These are phyloP conservation scores for Protomyctophum bolini DNA, from an alignment of 2,113 vertebrate genomes.

Conservation along the genomic window DNA sequence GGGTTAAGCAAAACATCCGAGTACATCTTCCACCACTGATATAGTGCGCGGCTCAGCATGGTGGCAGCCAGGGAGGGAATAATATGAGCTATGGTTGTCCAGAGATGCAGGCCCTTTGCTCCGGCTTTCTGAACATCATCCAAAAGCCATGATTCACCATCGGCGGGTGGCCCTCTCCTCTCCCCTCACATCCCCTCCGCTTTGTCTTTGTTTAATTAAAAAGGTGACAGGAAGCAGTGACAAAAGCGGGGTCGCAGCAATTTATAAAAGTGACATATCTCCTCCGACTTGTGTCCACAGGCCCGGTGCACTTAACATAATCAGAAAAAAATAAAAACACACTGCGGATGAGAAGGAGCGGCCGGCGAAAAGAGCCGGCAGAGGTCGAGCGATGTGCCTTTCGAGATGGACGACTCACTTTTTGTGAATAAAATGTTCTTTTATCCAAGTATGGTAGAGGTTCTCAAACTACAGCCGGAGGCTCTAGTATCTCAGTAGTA, in stretches of 20 bases:
- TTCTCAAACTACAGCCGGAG: no score
- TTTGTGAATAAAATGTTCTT: no score
- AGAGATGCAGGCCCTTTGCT: no score
- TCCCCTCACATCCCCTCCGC: conserved; percentile 29
- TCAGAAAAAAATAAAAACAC: conserved; percentile 28
- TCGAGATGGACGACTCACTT: conserved; percentile 39
- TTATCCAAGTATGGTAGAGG: no score
- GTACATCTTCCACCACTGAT: no score
- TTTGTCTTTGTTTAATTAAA: conserved; percentile 62
- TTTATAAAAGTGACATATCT: conserved; percentile 57
- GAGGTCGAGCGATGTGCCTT: conserved; percentile 1
- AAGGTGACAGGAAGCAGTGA: conserved; percentile 45
- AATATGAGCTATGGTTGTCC: no score
- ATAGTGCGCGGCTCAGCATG: no score
- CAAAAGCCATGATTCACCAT: no score
- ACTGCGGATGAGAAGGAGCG: conserved; percentile 24
- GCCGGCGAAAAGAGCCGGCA: background rate
- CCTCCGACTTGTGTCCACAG: conserved; percentile 42
- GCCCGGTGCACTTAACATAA: conserved; percentile 48
- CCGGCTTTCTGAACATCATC: no score
- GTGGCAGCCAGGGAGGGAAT: no score
- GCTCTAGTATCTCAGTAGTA: no score
- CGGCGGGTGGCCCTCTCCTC: conserved; percentile 4
- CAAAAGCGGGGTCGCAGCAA: conserved; percentile 30
- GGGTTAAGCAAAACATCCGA: no score